These are phyloP conservation scores for Hirudo medicinalis DNA, from an alignment of 1,140 invertebrate species.

Conservation along the genomic window DNA sequence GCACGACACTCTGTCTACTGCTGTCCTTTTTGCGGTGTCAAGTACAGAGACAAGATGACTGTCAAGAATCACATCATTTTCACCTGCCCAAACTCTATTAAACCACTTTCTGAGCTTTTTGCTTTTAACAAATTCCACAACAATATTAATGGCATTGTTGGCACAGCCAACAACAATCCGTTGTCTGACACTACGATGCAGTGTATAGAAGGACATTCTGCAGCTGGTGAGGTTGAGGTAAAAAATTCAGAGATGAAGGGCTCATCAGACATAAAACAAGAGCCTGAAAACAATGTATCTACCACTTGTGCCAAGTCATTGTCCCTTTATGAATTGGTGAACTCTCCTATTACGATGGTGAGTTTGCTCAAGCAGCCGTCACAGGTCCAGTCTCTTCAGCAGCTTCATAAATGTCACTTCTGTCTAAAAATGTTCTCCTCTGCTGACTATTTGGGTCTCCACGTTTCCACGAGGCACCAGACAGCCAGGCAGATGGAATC, in stretches of 20 bases:
- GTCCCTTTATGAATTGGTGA: slow-evolving; percentile 1
- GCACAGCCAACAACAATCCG: not conserved
- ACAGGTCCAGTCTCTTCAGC: not conserved
- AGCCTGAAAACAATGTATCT: not conserved
- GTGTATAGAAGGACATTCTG: no score
- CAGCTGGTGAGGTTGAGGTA: no score
- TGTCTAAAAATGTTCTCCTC: slow-evolving; percentile 6
- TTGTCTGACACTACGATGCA: no score
- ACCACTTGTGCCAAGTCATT: not conserved
- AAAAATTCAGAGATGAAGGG: no score
- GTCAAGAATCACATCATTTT: slow-evolving; percentile 14
- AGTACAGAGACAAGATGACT: slow-evolving; percentile 14
- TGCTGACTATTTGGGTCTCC: not conserved
- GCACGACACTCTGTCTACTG: slow-evolving; percentile 5
- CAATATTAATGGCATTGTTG: not conserved
- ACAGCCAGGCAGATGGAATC: not conserved
- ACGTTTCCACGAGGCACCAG: not conserved
- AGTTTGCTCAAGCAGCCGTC: slow-evolving; percentile 9
- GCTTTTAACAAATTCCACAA: slow-evolving; percentile 1
- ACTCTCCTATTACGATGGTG: slow-evolving; percentile 7
- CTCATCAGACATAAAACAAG: no score
- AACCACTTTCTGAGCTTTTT: not conserved
- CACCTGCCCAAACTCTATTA: slow-evolving; percentile 2
- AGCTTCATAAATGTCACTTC: slow-evolving; percentile 2
- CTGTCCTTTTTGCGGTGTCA: slow-evolving; percentile 13